phyloP scores from a whole-genome alignment of 2,113 vertebrate species.

The Oreochromis niloticus region DNA sequence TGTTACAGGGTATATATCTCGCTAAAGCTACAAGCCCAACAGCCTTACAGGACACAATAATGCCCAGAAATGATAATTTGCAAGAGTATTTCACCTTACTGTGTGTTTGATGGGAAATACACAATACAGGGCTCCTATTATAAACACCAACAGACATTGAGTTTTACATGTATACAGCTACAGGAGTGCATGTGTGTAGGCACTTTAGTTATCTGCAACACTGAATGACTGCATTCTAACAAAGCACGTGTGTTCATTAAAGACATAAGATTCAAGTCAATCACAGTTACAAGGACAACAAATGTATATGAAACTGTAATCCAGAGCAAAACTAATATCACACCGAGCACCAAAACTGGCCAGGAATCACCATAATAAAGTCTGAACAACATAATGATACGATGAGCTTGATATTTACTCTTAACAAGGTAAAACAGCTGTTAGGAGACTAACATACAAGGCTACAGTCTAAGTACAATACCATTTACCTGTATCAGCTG shows the following conservation, averaged over 20 bases:
- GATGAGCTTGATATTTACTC: not conserved
- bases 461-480: not conserved
- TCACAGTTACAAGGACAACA: not conserved
- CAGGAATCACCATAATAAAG: not conserved
- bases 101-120: not conserved
- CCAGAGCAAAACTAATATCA: not conserved
- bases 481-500: not conserved
- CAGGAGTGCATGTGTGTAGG: not conserved
- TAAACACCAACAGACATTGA: not conserved
- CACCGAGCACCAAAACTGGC: not conserved
- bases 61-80: not conserved
- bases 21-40: not conserved
- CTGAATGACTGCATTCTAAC: not conserved
- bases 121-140: not conserved
- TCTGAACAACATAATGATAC: not conserved
- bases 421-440: not conserved
- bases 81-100: not conserved
- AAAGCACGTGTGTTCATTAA: not conserved
- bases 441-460: not conserved
- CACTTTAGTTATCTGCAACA: not conserved
- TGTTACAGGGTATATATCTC: not conserved
- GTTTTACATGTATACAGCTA: not conserved
- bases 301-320: not conserved
- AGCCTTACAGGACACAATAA: not conserved
- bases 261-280: not conserved